Conservation (phyloP, 2,113 vertebrate genomes). For the Dicaeum eximium region DNA sequence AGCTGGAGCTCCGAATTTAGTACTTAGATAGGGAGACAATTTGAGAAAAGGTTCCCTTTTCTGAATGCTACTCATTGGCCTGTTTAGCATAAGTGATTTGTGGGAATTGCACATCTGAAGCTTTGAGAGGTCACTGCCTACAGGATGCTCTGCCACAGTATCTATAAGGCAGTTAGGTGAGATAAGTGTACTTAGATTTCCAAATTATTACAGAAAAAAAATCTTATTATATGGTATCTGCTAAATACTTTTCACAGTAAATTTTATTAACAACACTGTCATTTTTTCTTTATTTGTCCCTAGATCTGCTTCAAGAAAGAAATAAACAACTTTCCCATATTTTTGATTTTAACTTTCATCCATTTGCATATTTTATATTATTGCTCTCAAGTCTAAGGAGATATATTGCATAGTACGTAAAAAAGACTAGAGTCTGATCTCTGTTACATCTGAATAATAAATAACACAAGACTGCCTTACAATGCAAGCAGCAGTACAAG, state of each 20-base stretch:
- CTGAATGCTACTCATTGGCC: background rate
- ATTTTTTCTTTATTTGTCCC: background rate
- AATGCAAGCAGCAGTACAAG: background rate
- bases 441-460: background rate
- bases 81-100: background rate
- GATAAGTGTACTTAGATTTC: background rate
- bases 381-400: background rate
- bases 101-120: background rate
- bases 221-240: background rate
- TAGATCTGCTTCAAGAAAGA: background rate
- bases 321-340: background rate
- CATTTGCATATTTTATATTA: background rate
- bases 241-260: background rate
- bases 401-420: background rate
- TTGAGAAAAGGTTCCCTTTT: background rate
- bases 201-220: background rate
- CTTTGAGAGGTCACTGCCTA: background rate
- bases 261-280: background rate
- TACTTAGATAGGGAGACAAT: background rate
- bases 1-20: background rate
- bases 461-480: background rate
- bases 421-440: background rate
- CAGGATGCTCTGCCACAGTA: background rate
- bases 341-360: background rate
- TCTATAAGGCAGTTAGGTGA: background rate